phyloP scores from a whole-genome alignment of 2,797 vertebrate genomes.

The Meda fulgida region DNA sequence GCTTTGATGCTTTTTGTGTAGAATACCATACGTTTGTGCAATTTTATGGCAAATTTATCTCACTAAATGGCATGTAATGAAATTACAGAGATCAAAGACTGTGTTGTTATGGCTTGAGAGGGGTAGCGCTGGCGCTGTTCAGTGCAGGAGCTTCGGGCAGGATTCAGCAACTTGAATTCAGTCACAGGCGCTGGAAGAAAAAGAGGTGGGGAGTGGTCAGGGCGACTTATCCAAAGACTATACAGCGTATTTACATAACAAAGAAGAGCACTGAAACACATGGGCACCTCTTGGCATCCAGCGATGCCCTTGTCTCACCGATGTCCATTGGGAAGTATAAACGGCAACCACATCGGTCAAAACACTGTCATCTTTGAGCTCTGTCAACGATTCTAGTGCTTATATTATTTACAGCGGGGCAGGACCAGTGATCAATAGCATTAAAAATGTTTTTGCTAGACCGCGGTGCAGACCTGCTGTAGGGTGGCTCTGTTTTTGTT shows the following conservation, averaged over 20 bases:
- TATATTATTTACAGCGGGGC: constrained; percentile 31
- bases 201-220: constrained; percentile 47
- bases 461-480: neutral
- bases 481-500: neutral
- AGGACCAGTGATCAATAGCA: constrained; percentile 16
- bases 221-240: constrained; percentile 55
- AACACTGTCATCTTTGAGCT: constrained; percentile 30
- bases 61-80: constrained; percentile 21
- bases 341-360: constrained; percentile 17
- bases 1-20: neutral
- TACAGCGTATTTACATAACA: constrained; percentile 72
- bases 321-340: constrained; percentile 37
- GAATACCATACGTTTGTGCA: neutral
- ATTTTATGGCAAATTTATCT: neutral
- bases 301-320: constrained; percentile 16
- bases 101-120: constrained; percentile 20
- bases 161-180: constrained; percentile 46
- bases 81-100: constrained; percentile 5
- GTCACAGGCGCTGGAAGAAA: constrained; percentile 57
- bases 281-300: constrained; percentile 45
- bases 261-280: constrained; percentile 62
- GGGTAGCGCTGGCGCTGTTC: constrained; percentile 19
- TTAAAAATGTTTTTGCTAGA: neutral
- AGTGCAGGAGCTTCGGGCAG: constrained; percentile 56
- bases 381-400: constrained; percentile 9